A percentile compares a stretch with the other conserved stretches of the same genome.
Conservation (phyloP, 2,888 invertebrate genomes). For the Eubasilissa splendida region DNA sequence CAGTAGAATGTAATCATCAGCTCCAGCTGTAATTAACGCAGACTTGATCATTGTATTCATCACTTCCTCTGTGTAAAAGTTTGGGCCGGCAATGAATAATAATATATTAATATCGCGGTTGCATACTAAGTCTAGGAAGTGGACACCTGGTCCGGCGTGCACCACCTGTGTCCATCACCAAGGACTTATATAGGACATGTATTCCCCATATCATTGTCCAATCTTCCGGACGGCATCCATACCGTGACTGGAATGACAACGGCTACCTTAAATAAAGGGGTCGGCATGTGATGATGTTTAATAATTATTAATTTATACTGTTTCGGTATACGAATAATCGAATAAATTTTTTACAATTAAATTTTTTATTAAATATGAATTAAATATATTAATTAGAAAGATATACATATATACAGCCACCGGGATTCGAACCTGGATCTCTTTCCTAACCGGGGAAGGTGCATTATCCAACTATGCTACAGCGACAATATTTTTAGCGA, state of each 20-base stretch:
- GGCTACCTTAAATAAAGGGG: background rate
- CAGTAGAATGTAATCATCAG: background rate
- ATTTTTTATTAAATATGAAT: too few species aligned
- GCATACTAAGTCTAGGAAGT: slow-evolving; percentile 43
- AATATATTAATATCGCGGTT: slow-evolving; percentile 32
- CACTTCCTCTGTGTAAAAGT: slow-evolving; percentile 31
- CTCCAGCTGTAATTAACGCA: slow-evolving; percentile 31
- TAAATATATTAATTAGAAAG: too few species aligned
- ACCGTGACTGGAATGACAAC: slow-evolving; percentile 25
- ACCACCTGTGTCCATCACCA: slow-evolving; percentile 23
- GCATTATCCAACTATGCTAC: too few species aligned
- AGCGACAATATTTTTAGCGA: too few species aligned
- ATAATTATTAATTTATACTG: too few species aligned
- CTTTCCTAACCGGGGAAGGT: too few species aligned
- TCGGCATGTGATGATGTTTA: background rate
- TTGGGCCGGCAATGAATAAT: slow-evolving; percentile 35
- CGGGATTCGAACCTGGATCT: too few species aligned
- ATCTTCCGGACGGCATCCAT: slow-evolving; percentile 33
- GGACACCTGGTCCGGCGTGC: slow-evolving; percentile 35
- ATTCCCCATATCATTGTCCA: slow-evolving; percentile 2
- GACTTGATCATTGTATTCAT: slow-evolving; percentile 39
- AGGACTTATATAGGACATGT: slow-evolving; percentile 28
- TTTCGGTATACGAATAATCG: too few species aligned
- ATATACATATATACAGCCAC: too few species aligned
- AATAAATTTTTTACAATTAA: too few species aligned